Percentiles rank a stretch among this genome's conserved stretches.
Evolutionary conservation across 2,888 invertebrate genomes (phyloP).

Genomic region (Dinocampus coccinellae): DNA sequence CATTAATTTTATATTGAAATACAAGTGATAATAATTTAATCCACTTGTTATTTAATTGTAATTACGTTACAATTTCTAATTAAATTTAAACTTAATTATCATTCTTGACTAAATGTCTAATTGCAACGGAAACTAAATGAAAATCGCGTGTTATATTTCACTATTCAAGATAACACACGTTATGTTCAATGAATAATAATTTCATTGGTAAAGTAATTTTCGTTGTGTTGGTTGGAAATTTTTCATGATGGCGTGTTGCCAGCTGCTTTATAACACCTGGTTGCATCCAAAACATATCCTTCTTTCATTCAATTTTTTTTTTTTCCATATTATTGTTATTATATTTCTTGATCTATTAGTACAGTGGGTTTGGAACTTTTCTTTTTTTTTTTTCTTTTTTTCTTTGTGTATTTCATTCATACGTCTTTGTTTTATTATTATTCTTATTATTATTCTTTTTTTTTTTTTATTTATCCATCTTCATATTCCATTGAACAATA

Average conservation of each 20-base stretch:
- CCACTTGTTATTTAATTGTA: too few relatives aligned
- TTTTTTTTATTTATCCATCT: too few relatives aligned
- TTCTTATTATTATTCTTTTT: too few relatives aligned
- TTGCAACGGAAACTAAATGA: not conserved
- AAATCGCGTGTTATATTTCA: not conserved
- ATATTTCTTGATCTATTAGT: not conserved
- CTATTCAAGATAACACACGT: not conserved
- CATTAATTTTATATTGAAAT: too few relatives aligned
- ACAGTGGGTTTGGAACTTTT: not conserved
- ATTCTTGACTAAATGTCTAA: not conserved
- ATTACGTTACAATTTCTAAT: too few relatives aligned
- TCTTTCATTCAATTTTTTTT: not conserved
- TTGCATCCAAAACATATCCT: not conserved
- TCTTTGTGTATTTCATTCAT: too few relatives aligned
- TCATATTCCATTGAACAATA: not conserved
- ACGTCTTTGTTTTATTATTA: too few relatives aligned
- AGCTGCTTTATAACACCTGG: conserved; percentile 26
- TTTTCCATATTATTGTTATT: not conserved
- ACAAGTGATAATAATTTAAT: too few relatives aligned
- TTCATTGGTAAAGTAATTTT: not conserved
- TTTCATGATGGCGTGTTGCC: not conserved
- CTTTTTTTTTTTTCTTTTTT: not conserved
- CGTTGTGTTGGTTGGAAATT: not conserved
- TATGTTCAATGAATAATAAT: not conserved
- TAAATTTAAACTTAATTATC: not conserved